phyloP scores from a whole-genome alignment of 2,113 vertebrate species.

The Chionis minor region DNA sequence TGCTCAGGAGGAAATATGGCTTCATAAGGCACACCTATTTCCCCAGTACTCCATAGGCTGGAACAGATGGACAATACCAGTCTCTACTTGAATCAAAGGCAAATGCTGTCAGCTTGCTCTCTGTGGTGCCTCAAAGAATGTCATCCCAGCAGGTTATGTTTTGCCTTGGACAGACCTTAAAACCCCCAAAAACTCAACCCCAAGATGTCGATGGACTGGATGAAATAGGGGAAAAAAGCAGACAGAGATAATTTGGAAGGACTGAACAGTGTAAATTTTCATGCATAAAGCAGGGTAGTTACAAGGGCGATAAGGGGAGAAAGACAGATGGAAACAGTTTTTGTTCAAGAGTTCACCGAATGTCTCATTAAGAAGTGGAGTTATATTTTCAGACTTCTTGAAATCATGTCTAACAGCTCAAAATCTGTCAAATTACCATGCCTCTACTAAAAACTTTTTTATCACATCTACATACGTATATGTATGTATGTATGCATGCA shows the following conservation, averaged over 20 bases:
- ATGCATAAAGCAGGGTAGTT: not conserved
- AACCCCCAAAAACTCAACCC: accelerated
- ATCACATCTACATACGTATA: not conserved
- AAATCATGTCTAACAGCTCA: not conserved
- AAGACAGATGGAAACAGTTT: not conserved
- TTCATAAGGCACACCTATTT: not conserved
- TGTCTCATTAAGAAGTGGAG: not conserved
- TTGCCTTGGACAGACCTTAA: not conserved
- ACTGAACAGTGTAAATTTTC: not conserved
- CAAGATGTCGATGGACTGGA: accelerated
- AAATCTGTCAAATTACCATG: not conserved
- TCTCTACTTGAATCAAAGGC: not conserved
- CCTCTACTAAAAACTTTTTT: not conserved
- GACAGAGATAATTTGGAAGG: not conserved
- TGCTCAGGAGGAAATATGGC: not conserved
- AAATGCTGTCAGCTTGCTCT: not conserved
- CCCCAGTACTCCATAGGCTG: not conserved
- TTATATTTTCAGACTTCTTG: not conserved
- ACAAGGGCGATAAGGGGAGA: accelerated
- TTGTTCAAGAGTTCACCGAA: not conserved
- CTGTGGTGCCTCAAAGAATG: not conserved
- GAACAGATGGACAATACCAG: not conserved
- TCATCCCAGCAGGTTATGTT: not conserved
- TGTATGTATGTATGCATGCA: not conserved
- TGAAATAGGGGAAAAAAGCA: not conserved